Evolutionary conservation across 1,140 invertebrate species (phyloP), one percentile per base, ranked within the genome.

Genomic region (Philopotamus ludificatus): DNA sequence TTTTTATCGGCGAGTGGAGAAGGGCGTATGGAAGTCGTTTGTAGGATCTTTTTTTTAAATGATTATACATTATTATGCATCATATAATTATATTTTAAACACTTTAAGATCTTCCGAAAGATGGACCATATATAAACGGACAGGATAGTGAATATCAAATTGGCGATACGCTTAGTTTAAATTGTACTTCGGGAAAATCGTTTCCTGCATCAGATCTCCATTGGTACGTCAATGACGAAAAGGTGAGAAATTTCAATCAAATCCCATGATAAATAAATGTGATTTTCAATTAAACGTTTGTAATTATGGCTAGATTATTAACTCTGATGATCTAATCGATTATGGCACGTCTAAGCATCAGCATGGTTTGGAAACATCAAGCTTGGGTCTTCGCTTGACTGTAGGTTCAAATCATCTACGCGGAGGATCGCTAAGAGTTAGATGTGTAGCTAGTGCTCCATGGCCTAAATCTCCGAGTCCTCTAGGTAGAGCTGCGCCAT

Each of bases 111-210:
- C 75, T 91, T 63, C 89, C 91, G 1, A 83, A 85, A 66, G 87
- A 89, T 70, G 88, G 87, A 16, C 92, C 92, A 2, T 83, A 83
- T 73, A 93, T 94, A 78, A 88, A 84, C 22, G 90, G 91, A 1
- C 87, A 89, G 69, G 85, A 90, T 73, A 83, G 86, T 74, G 85
- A 90, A 75, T 88, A 91, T 74, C 85, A 89, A 76, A 87, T 86
- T 71, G 91, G 91, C 25, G 90, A 93, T 73, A 85, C 86, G 61
- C 83, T 94, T 67, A 87, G 87, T 73, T 78, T 93, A 63, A 94
- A 93, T 77, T 94, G 91, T 75, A 92, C 90, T 16, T 93, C 90
- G 20, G 87, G 86, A 28, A 89, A 87, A 74, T 92, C 90, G 50
- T 87, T 87, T 75, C 91, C 91, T 20, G 84, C 87, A 22, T 89